Evolutionary conservation across 2,113 vertebrate genomes (phyloP), one percentile per base, ranked within the genome.

Genomic region (Zingel zingel): DNA sequence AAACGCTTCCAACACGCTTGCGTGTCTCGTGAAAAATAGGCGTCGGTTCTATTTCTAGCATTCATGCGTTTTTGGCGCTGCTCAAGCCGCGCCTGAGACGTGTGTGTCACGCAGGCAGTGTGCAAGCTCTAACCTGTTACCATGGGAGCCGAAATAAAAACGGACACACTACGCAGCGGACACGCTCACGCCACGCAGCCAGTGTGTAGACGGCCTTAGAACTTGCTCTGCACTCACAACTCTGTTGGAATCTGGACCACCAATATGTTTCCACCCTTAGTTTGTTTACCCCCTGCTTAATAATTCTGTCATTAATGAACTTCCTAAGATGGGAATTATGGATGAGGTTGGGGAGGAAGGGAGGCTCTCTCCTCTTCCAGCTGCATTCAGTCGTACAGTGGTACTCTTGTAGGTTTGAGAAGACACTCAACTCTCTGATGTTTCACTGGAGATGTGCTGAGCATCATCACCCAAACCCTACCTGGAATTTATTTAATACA

Each of bases 301-400:
- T 84, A 77, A 89, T 82, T 89, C 75, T 54, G 50, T 65, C 75
- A 67, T 84, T 91, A 87, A 90, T 87, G 82, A 90, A 89, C 72
- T 83, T 81, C 74, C 56, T 33, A 76, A 67, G 61, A 65, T 59
- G 36, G 67, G 47, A 88, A 88, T 86, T 79, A 86, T 88, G 30
- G 67, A 93, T 90, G 89, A 91, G 89, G 59, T 30, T 3, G 36
- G 76, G 85, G 88, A 89, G 21, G 51, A 58, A 53, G 77, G 77
- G 85, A 88, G 67, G 51, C 59, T 72, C 84, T 70, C 66, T 57
- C 78, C 36, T 16, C 65, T 59, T 43, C 15, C 53, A 50, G 81
- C 84, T 68, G 61, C 84, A 77, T 72, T 90, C 87, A 84, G 58
- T 89, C 84, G 74, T 43, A 67, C 25, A 58, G 59, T 62, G 19